These are phyloP conservation scores for Ornithoptera alexandrae DNA, from an alignment of 2,888 invertebrate species.

Conservation along the genomic window DNA sequence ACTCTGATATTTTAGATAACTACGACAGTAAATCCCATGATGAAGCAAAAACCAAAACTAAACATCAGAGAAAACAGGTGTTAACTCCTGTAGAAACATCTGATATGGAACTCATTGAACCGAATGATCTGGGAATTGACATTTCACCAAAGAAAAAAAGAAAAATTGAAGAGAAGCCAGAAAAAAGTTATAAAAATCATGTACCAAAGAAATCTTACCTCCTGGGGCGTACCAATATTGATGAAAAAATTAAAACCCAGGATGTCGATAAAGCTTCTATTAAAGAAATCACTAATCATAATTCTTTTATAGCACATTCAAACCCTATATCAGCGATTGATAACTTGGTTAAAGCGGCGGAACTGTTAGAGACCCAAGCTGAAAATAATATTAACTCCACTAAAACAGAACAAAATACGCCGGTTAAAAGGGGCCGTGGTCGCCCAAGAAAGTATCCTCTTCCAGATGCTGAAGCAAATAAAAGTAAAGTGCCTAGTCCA, in stretches of 20 bases:
- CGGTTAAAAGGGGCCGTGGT: conserved; percentile 68
- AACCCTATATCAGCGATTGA: conserved; percentile 67
- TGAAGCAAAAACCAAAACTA: conserved; percentile 58
- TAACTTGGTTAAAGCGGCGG: conserved; percentile 72
- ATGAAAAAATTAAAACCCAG: conserved; percentile 43
- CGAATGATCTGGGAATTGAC: conserved; percentile 59
- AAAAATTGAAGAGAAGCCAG: conserved; percentile 57
- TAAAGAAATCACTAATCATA: conserved; percentile 44
- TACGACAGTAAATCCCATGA: conserved; percentile 55
- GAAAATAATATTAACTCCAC: conserved; percentile 46
- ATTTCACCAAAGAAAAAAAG: conserved; percentile 68
- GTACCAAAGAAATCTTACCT: conserved; percentile 70
- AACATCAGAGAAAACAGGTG: conserved; percentile 76
- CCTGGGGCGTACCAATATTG: conserved; percentile 50
- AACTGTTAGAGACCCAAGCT: conserved; percentile 66
- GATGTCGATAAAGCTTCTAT: conserved; percentile 41
- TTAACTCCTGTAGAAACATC: conserved; percentile 70
- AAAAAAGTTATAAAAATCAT: conserved; percentile 55
- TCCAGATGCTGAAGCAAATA: conserved; percentile 48
- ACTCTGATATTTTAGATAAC: conserved; percentile 55
- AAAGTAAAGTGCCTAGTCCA: conserved; percentile 51
- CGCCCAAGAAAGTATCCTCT: conserved; percentile 71
- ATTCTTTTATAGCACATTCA: conserved; percentile 44
- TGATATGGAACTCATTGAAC: conserved; percentile 71
- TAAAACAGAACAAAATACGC: conserved; percentile 47